Evolutionary conservation across 2,113 vertebrate species (phyloP).

Genomic region (Gymnocephalus cernua): DNA sequence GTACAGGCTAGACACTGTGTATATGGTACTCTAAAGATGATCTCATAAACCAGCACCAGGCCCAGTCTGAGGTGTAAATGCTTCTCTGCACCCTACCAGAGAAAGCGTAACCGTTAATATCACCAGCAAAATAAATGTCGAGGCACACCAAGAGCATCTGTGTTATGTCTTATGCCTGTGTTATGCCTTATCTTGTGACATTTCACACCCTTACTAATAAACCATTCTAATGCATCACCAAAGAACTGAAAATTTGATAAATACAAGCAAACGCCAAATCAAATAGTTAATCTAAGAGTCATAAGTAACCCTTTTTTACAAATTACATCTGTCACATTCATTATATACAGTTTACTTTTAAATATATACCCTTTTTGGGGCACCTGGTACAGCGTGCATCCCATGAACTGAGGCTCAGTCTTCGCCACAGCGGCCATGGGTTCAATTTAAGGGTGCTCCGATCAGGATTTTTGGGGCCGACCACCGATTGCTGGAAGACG

Average conservation of each 20-base stretch:
- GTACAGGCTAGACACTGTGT: constrained; percentile 53
- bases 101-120: constrained; percentile 24
- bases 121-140: constrained; percentile 24
- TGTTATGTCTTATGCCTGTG: neutral
- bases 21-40: constrained; percentile 76
- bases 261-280: neutral
- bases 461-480: too few relatives aligned
- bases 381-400: too few relatives aligned
- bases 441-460: too few relatives aligned
- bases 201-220: constrained; percentile 1
- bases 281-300: neutral
- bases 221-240: neutral
- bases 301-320: neutral
- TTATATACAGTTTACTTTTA: neutral
- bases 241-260: neutral
- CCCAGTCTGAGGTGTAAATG: constrained; percentile 65
- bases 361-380: neutral
- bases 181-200: neutral
- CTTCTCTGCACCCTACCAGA: constrained; percentile 53
- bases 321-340: neutral
- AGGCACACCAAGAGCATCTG: neutral
- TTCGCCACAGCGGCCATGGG: too few relatives aligned
- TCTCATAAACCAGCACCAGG: constrained; percentile 54
- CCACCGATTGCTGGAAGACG: too few relatives aligned
- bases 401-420: too few relatives aligned